Evolutionary conservation across 2,113 vertebrate species (phyloP), one percentile per base, ranked within the genome.

Genomic region (Camelus dromedarius): DNA sequence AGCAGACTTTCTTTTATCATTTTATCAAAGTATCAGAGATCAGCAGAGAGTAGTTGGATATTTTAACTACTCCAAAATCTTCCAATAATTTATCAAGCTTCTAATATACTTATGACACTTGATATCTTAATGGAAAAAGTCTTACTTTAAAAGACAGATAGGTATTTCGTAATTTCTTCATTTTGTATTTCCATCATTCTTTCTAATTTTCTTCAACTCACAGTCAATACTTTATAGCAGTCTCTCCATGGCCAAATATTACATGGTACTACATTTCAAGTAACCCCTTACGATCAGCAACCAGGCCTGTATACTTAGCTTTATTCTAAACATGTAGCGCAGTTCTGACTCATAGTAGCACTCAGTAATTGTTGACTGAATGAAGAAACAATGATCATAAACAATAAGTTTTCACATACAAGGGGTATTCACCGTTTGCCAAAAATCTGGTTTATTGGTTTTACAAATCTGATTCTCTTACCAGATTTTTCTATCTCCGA

Each of bases 51-150:
- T n/a, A 72, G 32, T 12, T 58, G 8, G 9, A 20, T 75, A 69
- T 90, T 83, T 81, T 96, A 56, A 83, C 35, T 73, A 24, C 66
- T 87, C 69, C 50, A 92, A 85, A 94, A 75, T 83, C 35, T 72
- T 89, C 20, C 48, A 83, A 26, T 56, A 62, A 35, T 66, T 52
- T 83, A 73, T 62, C 24, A 48, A 89, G 38, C 12, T 75, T 91
- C 52, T 93, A 56, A 83, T 24, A 32, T 11, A 58, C 30, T 80
- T 80, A 54, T 1, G 10, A 60, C 52, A 93, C 64, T 62, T 86
- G 30, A 12, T 77, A 54, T 38, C 28, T 54, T 76, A 75, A 52
- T 76, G 20, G 52, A 91, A 93, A 92, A 93, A 91, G 52, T 64
- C 26, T 91, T 72, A 58, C 52, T 75, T 80, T 91, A 58, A 75